phyloP scores from a whole-genome alignment of 1,140 invertebrate species.

The Drosophila kepulauana region DNA sequence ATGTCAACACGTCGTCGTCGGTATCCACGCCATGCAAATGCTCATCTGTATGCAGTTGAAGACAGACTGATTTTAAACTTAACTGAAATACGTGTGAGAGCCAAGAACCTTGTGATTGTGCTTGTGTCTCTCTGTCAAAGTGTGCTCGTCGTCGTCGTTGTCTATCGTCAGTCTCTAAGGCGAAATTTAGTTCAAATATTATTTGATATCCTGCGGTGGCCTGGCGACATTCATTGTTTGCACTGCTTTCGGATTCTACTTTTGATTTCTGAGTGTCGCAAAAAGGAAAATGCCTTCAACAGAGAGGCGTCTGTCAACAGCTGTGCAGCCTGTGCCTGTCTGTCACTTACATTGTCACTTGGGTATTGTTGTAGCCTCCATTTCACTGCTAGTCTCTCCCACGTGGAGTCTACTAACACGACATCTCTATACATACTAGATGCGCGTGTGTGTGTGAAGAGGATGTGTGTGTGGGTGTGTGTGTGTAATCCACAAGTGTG shows the following conservation, averaged over 20 bases:
- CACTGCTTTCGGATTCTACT: constrained; percentile 67
- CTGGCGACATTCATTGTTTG: constrained; percentile 72
- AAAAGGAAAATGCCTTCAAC: constrained; percentile 43
- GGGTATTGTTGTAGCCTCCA: constrained; percentile 43
- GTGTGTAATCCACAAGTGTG: constrained; percentile 69
- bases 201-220: constrained; percentile 75
- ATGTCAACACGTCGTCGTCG: constrained; percentile 47
- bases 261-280: constrained; percentile 69
- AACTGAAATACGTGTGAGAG: constrained; percentile 43
- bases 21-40: constrained; percentile 48
- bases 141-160: neutral
- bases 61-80: constrained; percentile 40
- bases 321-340: constrained; percentile 33
- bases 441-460: constrained; percentile 3
- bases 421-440: constrained; percentile 22
- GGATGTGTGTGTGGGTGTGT: constrained; percentile 8
- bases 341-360: constrained; percentile 66
- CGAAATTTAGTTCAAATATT: constrained; percentile 73
- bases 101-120: neutral
- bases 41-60: constrained; percentile 53
- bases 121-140: constrained; percentile 1
- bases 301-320: constrained; percentile 58
- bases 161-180: constrained; percentile 4
- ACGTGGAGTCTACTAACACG: neutral
- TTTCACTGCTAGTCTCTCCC: neutral